Evolutionary conservation across 1,140 invertebrate species (phyloP).

Genomic region (Drosophila busckii): DNA sequence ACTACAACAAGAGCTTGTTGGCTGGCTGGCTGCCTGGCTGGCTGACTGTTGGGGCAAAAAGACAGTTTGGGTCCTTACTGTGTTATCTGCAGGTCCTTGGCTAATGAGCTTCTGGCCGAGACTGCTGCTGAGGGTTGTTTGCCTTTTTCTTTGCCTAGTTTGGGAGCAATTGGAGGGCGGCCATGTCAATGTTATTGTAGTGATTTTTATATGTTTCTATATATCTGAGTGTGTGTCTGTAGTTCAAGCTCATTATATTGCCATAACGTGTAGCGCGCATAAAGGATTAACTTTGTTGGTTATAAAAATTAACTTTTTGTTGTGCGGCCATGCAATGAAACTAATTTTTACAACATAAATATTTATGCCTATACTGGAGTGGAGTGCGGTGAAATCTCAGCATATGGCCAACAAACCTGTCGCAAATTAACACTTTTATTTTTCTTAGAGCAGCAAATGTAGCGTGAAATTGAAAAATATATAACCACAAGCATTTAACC

Average conservation of each 20-base stretch:
- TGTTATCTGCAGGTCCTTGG: no score
- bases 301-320: conserved; percentile 62
- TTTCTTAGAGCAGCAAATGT: conserved; percentile 44
- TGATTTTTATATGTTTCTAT: conserved; percentile 58
- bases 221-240: conserved; percentile 25
- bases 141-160: conserved; percentile 12
- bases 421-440: conserved; percentile 70
- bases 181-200: conserved; percentile 70
- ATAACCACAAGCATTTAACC: conserved; percentile 59
- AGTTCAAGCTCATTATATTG: conserved; percentile 63
- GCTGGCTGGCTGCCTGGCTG: conserved; percentile 33
- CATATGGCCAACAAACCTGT: conserved; percentile 59
- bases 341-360: conserved; percentile 60
- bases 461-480: conserved; percentile 66
- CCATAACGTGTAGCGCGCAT: conserved; percentile 51
- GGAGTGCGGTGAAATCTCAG: conserved; percentile 4
- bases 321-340: no score
- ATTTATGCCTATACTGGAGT: conserved; percentile 12
- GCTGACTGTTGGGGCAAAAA: conserved; percentile 6
- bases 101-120: conserved; percentile 8
- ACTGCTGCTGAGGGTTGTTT: conserved; percentile 26
- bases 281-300: conserved; percentile 61
- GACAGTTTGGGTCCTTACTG: no score
- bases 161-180: no score
- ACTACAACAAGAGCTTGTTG: conserved; percentile 3